Conservation (phyloP, 2,113 vertebrate genomes). For the Gobiocypris rarus region DNA sequence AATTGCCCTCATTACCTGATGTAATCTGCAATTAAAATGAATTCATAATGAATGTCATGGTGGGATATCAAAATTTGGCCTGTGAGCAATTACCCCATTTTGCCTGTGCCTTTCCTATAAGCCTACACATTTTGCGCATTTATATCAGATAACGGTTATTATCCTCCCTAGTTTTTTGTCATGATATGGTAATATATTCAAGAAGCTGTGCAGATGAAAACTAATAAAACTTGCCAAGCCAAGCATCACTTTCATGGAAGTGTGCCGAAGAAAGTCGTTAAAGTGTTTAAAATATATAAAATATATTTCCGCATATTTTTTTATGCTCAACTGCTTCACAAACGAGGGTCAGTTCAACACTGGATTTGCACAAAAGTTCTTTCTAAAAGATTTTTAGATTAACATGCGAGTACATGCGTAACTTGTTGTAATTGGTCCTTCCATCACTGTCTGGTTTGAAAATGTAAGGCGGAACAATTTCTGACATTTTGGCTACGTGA, state of each 20-base stretch:
- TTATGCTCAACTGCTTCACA: no score
- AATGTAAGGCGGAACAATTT: no score
- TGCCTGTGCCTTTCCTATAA: background rate
- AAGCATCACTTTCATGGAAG: background rate
- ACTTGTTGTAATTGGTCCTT: no score
- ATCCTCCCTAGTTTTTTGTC: background rate
- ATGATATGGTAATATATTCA: background rate
- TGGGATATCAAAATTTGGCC: background rate
- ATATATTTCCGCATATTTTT: no score
- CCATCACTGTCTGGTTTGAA: no score
- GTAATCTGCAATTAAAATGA: conserved; percentile 38
- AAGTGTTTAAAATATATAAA: no score
- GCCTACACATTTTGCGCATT: background rate
- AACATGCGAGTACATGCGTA: no score
- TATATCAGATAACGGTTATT: conserved; percentile 16
- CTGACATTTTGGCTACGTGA: no score
- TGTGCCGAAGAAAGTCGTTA: no score
- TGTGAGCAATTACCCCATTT: background rate
- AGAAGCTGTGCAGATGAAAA: background rate
- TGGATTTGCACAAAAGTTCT: no score
- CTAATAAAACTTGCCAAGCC: background rate
- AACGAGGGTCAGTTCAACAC: no score
- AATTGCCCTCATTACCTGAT: conserved; percentile 43
- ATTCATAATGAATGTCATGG: conserved; percentile 29
- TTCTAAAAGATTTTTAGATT: no score